Percentiles rank a stretch among this genome's conserved stretches.
Evolutionary conservation across 2,888 invertebrate genomes (phyloP).

Genomic region (Athripsodes cinereus): DNA sequence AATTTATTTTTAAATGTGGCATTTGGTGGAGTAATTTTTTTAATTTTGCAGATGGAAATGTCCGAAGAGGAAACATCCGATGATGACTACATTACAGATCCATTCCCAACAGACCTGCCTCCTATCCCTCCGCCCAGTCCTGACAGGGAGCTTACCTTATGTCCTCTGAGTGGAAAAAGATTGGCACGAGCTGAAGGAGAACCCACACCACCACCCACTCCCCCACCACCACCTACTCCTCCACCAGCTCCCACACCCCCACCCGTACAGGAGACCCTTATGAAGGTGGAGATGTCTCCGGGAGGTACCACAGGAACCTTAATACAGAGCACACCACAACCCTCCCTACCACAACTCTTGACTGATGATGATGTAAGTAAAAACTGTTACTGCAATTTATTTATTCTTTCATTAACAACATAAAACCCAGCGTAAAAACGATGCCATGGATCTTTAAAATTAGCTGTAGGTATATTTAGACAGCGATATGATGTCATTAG

Average conservation of each 20-base stretch:
- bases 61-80: conserved; percentile 39
- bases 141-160: conserved; percentile 62
- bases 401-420: too few species aligned
- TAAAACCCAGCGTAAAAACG: too few species aligned
- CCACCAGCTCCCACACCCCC: conserved; percentile 34
- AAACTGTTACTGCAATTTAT: too few species aligned
- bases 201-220: conserved; percentile 53
- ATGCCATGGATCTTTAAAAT: too few species aligned
- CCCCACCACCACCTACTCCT: conserved; percentile 40
- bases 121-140: conserved; percentile 55
- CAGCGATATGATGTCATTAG: too few species aligned
- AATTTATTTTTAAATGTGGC: too few species aligned
- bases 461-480: too few species aligned
- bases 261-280: conserved; percentile 27
- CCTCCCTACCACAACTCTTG: conserved; percentile 44
- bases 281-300: conserved; percentile 55
- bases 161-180: conserved; percentile 54
- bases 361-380: conserved; percentile 46
- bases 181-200: conserved; percentile 58
- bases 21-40: too few species aligned
- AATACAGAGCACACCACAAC: conserved; percentile 46
- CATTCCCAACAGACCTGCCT: conserved; percentile 49
- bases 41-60: conserved; percentile 19
- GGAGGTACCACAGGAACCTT: conserved; percentile 59
- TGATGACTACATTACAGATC: conserved; percentile 59